These are phyloP conservation scores for Eira barbara DNA, from an alignment of 2,113 vertebrate genomes.

Conservation along the genomic window DNA sequence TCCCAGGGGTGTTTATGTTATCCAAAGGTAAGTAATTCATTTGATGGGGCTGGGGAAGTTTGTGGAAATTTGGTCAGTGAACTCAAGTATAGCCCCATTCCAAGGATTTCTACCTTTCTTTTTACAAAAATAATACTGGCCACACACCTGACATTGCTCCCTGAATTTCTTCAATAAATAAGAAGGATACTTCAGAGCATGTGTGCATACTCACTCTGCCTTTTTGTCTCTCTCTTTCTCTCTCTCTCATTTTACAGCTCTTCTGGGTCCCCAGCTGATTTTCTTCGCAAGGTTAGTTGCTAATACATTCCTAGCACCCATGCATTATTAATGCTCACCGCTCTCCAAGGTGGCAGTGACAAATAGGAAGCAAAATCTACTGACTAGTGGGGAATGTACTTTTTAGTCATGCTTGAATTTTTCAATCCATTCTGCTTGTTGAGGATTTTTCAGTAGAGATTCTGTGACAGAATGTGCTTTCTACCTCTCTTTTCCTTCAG, in stretches of 20 bases:
- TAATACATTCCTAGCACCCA: slow-evolving; percentile 97
- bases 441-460: slow-evolving; percentile 84
- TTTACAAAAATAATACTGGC: slow-evolving; percentile 84
- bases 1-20: slow-evolving; percentile 55
- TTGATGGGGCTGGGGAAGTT: not conserved
- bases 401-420: slow-evolving; percentile 99
- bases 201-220: slow-evolving; percentile 21
- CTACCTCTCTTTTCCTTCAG: not conserved
- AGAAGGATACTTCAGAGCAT: slow-evolving; percentile 71
- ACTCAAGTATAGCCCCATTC: slow-evolving; percentile 89
- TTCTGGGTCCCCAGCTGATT: slow-evolving; percentile 89
- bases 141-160: slow-evolving; percentile 83
- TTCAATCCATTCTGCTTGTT: slow-evolving; percentile 93
- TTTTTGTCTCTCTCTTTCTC: not conserved
- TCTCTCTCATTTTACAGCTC: slow-evolving; percentile 76
- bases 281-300: slow-evolving; percentile 94
- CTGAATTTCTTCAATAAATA: slow-evolving; percentile 88
- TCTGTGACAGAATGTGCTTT: slow-evolving; percentile 79
- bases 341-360: slow-evolving; percentile 99
- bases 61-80: slow-evolving; percentile 90
- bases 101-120: slow-evolving; percentile 80
- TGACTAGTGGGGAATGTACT: slow-evolving; percentile 97
- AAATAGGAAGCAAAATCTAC: slow-evolving; percentile 98
- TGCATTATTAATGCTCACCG: slow-evolving; percentile 98
- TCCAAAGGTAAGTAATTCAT: slow-evolving; percentile 59